These are phyloP conservation scores for Gambusia holbrooki DNA, from an alignment of 2,113 vertebrate genomes.

Conservation along the genomic window DNA sequence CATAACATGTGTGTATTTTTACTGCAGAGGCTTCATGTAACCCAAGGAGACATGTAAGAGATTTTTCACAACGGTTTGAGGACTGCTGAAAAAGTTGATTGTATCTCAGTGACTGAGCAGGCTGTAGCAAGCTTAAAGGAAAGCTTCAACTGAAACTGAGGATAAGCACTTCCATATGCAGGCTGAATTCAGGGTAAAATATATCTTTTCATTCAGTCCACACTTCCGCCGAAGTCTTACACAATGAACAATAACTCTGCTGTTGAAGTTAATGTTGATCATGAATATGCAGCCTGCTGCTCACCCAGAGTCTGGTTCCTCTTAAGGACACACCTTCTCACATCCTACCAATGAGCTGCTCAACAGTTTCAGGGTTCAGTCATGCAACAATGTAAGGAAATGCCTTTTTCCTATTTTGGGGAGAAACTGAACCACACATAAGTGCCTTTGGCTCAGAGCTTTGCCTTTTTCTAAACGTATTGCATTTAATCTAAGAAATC, in stretches of 20 bases:
- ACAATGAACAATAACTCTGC: slow-evolving; percentile 81
- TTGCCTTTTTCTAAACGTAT: neutral
- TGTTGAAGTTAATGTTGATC: slow-evolving; percentile 78
- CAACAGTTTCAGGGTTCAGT: slow-evolving; percentile 27
- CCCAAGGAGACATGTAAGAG: slow-evolving; percentile 68
- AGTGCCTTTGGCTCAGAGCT: slow-evolving; percentile 12
- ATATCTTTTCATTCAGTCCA: slow-evolving; percentile 71
- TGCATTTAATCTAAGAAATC: slow-evolving; percentile 1
- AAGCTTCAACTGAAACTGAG: slow-evolving; percentile 67
- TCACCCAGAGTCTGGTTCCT: slow-evolving; percentile 57
- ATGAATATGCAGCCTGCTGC: slow-evolving; percentile 72
- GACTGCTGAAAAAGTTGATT: slow-evolving; percentile 75
- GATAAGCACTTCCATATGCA: slow-evolving; percentile 82
- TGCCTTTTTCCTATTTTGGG: slow-evolving; percentile 18
- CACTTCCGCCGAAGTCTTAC: slow-evolving; percentile 73
- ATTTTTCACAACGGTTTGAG: slow-evolving; percentile 69
- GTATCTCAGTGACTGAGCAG: slow-evolving; percentile 70
- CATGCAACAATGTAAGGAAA: slow-evolving; percentile 28
- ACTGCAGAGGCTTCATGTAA: slow-evolving; percentile 67
- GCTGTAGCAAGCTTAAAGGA: slow-evolving; percentile 68
- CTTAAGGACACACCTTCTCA: slow-evolving; percentile 60
- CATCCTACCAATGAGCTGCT: slow-evolving; percentile 29
- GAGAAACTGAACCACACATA: slow-evolving; percentile 2
- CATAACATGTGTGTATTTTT: slow-evolving; percentile 73
- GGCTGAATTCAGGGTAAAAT: slow-evolving; percentile 73